These are phyloP conservation scores for Cistogaster globosa DNA, from an alignment of 2,888 invertebrate genomes.

Conservation along the genomic window DNA sequence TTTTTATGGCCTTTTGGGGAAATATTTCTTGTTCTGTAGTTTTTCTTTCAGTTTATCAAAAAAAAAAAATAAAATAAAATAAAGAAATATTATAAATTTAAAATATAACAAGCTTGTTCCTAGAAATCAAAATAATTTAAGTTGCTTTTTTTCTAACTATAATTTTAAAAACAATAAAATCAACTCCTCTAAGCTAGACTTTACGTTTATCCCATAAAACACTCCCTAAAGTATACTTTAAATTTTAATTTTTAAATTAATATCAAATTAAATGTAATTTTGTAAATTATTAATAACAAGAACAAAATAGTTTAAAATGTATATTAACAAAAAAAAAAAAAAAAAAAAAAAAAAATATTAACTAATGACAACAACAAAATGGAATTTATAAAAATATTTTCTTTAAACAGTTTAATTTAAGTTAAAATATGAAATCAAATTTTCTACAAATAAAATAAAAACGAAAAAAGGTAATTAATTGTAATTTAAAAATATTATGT, in stretches of 20 bases:
- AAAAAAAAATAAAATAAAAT: too few relatives aligned
- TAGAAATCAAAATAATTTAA: constrained; percentile 70
- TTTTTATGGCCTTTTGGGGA: too few relatives aligned
- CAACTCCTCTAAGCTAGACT: constrained; percentile 51
- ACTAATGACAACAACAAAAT: constrained; percentile 11
- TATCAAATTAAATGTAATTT: constrained; percentile 28
- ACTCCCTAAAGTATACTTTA: constrained; percentile 53
- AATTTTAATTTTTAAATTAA: constrained; percentile 1
- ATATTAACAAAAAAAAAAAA: constrained; percentile 36
- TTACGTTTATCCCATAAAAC: constrained; percentile 39
- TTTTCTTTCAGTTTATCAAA: too few relatives aligned
- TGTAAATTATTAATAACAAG: constrained; percentile 51
- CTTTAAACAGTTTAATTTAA: constrained; percentile 42
- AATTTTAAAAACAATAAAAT: constrained; percentile 23
- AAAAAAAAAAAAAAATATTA: not conserved
- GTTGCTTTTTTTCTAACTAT: constrained; percentile 48
- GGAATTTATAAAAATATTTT: constrained; percentile 48
- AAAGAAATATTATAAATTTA: not conserved
- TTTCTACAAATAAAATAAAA: constrained; percentile 61
- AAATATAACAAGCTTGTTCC: constrained; percentile 64
- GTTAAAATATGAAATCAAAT: constrained; percentile 37
- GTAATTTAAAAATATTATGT: constrained; percentile 52
- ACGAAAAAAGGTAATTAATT: constrained; percentile 61
- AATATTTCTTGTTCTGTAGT: too few relatives aligned
- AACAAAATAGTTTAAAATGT: constrained; percentile 16